Base-by-base conservation (phyloP, 2,888 invertebrate species). In the Caenorhabditis becei region DNA sequence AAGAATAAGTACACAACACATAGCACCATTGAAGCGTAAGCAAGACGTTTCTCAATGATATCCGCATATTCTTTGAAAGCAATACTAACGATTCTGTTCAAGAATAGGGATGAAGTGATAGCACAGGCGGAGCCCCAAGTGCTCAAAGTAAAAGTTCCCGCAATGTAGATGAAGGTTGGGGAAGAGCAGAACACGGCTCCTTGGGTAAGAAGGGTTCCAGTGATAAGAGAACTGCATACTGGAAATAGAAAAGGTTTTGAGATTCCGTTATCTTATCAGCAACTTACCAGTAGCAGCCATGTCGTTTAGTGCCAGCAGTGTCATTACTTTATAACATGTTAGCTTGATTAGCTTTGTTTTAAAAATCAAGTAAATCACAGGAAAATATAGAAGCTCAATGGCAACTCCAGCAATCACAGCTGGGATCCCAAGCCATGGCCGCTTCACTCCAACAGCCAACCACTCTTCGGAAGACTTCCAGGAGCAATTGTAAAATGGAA, bases 91-190 rank as follows among this genome's bases (percentile, higher is more conserved):
- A 72, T 72, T 14, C 72, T 63, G 16, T 72, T 72, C 28, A 44
- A n/a, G 32, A 72, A 72, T 16, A 72, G 72, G 47, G 65, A 72
- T 56, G 58, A 49, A 32, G 72, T 72, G 11, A 63, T 35, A 7
- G 72, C 72, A n/a, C 63, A 72, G 0, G 72, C 61, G 44, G 35
- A 47, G 58, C 72, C 63, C 72, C 72, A 72, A n/a, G 72, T 72
- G 37, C 63, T 65, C 24, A 72, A 26, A n/a, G 18, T 58, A 26
- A 72, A 37, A 11, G 63, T 49, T 47, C 72, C 72, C 11, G 58
- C 24, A 0, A 72, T 35, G 18, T 72, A 72, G 37, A 63, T 72
- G n/a, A 72, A 58, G 20, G 56, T 72, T 11, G 72, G 72, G 18
- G 63, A 65, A 49, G 58, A 56, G 28, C 72, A 72, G 41, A 49